These are phyloP conservation scores for Hemiscyllium ocellatum DNA, from an alignment of 2,113 vertebrate genomes.

Conservation along the genomic window DNA sequence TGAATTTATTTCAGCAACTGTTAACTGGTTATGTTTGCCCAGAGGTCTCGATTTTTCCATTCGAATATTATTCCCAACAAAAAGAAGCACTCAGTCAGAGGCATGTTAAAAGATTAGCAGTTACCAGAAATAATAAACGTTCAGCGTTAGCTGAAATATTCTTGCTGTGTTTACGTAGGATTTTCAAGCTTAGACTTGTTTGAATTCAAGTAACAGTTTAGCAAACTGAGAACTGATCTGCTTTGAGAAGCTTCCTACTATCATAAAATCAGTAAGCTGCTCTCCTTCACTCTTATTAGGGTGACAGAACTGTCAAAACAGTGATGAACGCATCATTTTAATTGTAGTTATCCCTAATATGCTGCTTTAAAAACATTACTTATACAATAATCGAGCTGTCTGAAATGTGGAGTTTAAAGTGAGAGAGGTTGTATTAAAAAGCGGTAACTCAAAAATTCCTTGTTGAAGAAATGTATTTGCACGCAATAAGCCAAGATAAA, in stretches of 20 bases:
- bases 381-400: not conserved
- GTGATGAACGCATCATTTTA: not conserved
- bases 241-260: not conserved
- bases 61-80: not conserved
- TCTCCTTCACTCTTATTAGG: not conserved
- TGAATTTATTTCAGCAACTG: conserved; percentile 6
- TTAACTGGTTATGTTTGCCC: not conserved
- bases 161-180: not conserved
- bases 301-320: not conserved
- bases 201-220: not conserved
- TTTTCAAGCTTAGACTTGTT: not conserved
- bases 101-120: not conserved
- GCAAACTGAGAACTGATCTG: not conserved
- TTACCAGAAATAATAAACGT: conserved; percentile 16
- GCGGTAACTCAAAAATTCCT: not conserved
- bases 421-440: not conserved
- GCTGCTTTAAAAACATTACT: not conserved
- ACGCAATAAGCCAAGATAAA: not conserved
- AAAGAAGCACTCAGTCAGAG: not conserved
- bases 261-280: not conserved
- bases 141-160: not conserved
- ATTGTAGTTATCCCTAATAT: not conserved
- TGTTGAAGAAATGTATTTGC: not conserved
- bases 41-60: not conserved
- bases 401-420: not conserved